Percentiles rank a stretch among this genome's conserved stretches.
These are phyloP conservation scores for Caenorhabditis tropicalis DNA, from an alignment of 1,140 invertebrate genomes.

Conservation along the genomic window DNA sequence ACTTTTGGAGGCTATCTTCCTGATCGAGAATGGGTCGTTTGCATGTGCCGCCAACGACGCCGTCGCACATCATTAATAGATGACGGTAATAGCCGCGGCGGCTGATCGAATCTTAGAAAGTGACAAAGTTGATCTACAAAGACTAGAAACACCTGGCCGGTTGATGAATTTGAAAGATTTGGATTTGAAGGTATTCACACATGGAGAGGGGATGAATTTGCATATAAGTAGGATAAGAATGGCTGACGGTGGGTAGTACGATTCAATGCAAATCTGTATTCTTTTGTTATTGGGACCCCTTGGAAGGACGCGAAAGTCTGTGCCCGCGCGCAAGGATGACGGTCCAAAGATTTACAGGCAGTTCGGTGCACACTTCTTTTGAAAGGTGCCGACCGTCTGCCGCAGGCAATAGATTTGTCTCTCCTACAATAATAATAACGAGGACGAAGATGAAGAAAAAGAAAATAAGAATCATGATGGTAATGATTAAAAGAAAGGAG, in stretches of 20 bases:
- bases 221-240: conserved; percentile 33
- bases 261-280: conserved; percentile 13
- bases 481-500: conserved; percentile 17
- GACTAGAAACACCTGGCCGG: background rate
- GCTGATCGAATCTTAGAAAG: conserved; percentile 34
- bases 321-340: background rate
- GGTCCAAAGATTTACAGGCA: conserved; percentile 41
- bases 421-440: conserved; percentile 36
- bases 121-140: conserved; percentile 14
- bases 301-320: conserved; percentile 24
- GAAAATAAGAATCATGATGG: background rate
- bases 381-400: conserved; percentile 34
- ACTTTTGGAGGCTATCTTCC: background rate
- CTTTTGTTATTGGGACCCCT: conserved; percentile 35
- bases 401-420: conserved; percentile 30
- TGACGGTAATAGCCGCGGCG: background rate
- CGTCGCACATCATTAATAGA: conserved; percentile 41
- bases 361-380: conserved; percentile 37
- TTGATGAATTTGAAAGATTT: conserved; percentile 8
- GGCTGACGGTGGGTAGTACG: background rate
- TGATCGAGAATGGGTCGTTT: background rate
- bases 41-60: background rate
- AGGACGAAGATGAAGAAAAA: background rate
- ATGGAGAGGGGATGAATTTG: conserved; percentile 5
- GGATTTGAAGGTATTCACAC: background rate